phyloP scores from a whole-genome alignment of 2,888 invertebrate species.

The Psylliodes chrysocephalus region DNA sequence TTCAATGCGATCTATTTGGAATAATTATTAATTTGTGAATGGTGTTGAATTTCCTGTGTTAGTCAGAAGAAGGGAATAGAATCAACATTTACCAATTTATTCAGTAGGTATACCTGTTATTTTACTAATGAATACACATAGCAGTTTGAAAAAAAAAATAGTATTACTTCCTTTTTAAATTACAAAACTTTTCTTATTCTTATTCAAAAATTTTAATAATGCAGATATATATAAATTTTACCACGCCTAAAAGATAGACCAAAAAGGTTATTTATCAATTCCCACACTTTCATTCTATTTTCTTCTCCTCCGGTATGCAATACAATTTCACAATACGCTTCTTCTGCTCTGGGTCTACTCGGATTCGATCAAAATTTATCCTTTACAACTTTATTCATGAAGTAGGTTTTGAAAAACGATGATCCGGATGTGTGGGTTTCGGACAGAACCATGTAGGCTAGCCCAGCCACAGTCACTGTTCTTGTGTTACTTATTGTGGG shows the following conservation, averaged over 20 bases:
- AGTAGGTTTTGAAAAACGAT: constrained; percentile 38
- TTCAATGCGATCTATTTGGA: too few relatives aligned
- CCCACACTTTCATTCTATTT: constrained; percentile 21
- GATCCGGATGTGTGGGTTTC: constrained; percentile 33
- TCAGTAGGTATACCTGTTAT: too few relatives aligned
- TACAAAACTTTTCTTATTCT: too few relatives aligned
- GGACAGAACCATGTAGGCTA: constrained; percentile 24
- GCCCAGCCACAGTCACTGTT: constrained; percentile 15
- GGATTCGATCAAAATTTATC: constrained; percentile 24
- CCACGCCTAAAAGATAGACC: not conserved
- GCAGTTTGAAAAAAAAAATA: too few relatives aligned
- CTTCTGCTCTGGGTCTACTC: constrained; percentile 1
- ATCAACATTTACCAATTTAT: too few relatives aligned
- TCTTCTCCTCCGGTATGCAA: too few relatives aligned
- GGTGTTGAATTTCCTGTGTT: too few relatives aligned
- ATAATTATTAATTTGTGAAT: too few relatives aligned
- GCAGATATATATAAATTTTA: not conserved
- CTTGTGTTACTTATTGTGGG: constrained; percentile 10
- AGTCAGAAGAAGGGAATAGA: too few relatives aligned
- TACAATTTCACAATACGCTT: constrained; percentile 18
- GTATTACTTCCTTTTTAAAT: too few relatives aligned
- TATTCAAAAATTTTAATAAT: not conserved
- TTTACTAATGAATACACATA: too few relatives aligned
- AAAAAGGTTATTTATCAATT: constrained; percentile 15
- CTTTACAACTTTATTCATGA: constrained; percentile 36